phyloP scores from a whole-genome alignment of 2,797 vertebrate species.

The Phoebastria nigripes region DNA sequence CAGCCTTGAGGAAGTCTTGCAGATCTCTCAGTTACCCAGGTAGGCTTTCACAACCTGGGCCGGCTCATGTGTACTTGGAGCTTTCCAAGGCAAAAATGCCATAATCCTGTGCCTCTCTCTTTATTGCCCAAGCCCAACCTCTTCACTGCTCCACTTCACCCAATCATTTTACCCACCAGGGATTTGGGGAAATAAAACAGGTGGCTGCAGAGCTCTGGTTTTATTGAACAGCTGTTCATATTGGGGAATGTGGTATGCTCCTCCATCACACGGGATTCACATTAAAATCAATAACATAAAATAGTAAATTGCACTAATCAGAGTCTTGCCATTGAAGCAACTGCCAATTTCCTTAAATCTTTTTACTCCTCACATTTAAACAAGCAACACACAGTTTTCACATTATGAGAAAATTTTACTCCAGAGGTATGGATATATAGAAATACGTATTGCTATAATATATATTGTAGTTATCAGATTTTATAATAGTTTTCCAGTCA shows the following conservation, averaged over 20 bases:
- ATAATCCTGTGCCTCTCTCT: background rate
- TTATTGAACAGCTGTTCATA: background rate
- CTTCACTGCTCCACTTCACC: background rate
- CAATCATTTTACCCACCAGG: background rate
- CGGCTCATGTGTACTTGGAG: background rate
- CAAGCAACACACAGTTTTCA: background rate
- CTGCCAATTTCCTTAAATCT: background rate
- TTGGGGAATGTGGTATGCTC: background rate
- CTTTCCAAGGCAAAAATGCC: background rate
- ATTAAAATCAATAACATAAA: background rate
- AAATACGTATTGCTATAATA: background rate
- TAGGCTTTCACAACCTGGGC: background rate
- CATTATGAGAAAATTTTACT: background rate
- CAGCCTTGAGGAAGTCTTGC: background rate
- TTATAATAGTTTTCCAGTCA: background rate
- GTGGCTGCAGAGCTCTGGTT: background rate
- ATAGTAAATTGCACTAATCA: background rate
- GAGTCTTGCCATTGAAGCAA: background rate
- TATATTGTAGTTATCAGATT: background rate
- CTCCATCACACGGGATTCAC: background rate
- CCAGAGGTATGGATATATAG: background rate
- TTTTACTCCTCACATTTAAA: background rate
- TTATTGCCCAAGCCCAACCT: background rate
- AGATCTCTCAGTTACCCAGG: background rate
- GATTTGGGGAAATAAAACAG: background rate